Base-by-base conservation (phyloP, 2,888 invertebrate genomes). In the Macrophya alboannulata region DNA sequence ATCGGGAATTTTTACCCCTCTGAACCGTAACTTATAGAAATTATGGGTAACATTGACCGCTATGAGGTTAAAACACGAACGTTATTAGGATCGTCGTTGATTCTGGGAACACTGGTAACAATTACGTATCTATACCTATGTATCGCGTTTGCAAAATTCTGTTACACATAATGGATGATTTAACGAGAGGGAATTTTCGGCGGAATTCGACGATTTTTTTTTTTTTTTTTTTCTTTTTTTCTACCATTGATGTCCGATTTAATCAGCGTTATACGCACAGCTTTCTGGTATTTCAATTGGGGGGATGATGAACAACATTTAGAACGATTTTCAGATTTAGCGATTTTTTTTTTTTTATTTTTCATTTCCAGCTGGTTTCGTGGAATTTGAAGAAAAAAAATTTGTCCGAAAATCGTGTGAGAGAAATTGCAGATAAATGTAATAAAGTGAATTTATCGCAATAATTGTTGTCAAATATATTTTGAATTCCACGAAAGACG, bases 41-140 rank as follows among this genome's bases (percentile, higher is more conserved):
- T 68, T 68, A 10, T n/a, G n/a, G 68, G 31, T 68, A 37, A 2
- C 12, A 55, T 15, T 5, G 68, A 31, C 31, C 8, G 37, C 68
- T 37, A 68, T 68, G 15, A 37, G 37, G 8, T 37, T 25, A 15
- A 68, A 68, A 3, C 21, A 68, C 37, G 12, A 15, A 37, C 68
- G 17, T 68, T 31, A 12, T 37, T 37, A 37, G 37, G 68, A 31
- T 31, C 31, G 68, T 68, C 68, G 68, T 68, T 68, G 68, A 68
- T 12, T 37, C 68, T 8, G 12, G 37, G 1, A 37, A 68, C 68
- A 68, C 15, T 15, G 37, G 25, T 12, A 37, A 68, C n/a, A 17
- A 15, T n/a, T n/a, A n/a, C 15, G 17, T 55, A 17, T 12, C 15
- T 1, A 17, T n/a, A 1, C 17, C 55, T n/a, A 12, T 6, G 17